phyloP scores from a whole-genome alignment of 2,113 vertebrate genomes.

The Pachycephala philippinensis region DNA sequence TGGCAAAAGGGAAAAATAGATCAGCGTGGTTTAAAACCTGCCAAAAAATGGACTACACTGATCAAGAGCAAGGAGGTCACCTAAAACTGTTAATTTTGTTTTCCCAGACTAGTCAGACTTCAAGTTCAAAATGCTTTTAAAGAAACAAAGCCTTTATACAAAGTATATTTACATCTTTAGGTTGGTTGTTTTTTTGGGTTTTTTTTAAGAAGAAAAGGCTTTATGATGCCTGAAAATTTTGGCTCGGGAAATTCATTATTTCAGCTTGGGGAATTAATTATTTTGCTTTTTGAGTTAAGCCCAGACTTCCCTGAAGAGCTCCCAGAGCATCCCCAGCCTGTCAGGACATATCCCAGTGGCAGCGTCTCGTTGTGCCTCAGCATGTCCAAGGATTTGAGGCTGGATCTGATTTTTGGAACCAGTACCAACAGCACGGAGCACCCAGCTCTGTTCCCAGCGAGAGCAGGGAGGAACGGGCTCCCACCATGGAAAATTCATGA shows the following conservation, averaged over 20 bases:
- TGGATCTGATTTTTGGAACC: background rate
- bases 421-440: background rate
- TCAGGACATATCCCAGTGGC: background rate
- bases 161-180: background rate
- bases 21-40: background rate
- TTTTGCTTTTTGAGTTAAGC: background rate
- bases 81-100: background rate
- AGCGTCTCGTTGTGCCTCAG: background rate
- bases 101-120: background rate
- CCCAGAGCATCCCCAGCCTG: background rate
- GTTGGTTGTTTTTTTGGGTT: rapidly evolving
- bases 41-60: background rate
- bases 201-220: background rate
- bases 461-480: background rate
- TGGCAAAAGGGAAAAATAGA: background rate
- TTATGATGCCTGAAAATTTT: background rate
- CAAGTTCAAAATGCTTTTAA: background rate
- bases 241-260: background rate
- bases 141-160: background rate
- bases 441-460: background rate
- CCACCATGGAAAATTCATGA: background rate
- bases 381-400: background rate
- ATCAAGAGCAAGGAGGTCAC: background rate
- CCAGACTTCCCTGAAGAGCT: background rate
- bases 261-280: background rate